Evolutionary conservation across 2,113 vertebrate species (phyloP).

Genomic region (Syngnathus scovelli): DNA sequence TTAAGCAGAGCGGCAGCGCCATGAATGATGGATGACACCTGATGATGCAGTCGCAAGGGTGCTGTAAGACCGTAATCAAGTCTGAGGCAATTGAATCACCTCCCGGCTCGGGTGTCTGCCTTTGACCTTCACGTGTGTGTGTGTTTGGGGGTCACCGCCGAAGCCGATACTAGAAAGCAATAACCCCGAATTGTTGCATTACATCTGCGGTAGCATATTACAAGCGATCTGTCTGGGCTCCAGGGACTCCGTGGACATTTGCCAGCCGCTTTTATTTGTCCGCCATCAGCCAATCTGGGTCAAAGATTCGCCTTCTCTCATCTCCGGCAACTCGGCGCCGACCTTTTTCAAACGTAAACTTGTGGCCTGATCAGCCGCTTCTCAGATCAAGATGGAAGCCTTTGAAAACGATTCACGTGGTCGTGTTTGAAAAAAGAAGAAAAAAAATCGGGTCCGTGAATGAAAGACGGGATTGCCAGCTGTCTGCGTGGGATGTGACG

Average conservation of each 20-base stretch:
- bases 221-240: conserved; percentile 37
- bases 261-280: conserved; percentile 52
- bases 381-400: conserved; percentile 4
- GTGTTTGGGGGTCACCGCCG: not conserved
- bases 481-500: not conserved
- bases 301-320: conserved; percentile 53
- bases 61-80: conserved; percentile 15
- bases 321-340: conserved; percentile 22
- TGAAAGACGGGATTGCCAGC: not conserved
- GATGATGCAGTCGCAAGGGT: conserved; percentile 21
- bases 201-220: conserved; percentile 6
- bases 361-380: not conserved
- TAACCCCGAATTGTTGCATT: not conserved
- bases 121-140: conserved; percentile 10
- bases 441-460: not conserved
- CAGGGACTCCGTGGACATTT: conserved; percentile 54
- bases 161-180: not conserved
- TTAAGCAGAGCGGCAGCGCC: conserved; percentile 9
- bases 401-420: not conserved
- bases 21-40: conserved; percentile 40
- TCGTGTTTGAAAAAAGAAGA: not conserved
- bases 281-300: conserved; percentile 54
- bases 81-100: conserved; percentile 18
- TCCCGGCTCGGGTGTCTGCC: not conserved
- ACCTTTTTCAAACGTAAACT: conserved; percentile 35